A percentile compares a stretch with the other conserved stretches of the same genome.
Evolutionary conservation across 2,113 vertebrate genomes (phyloP).

Genomic region (Takifugu flavidus): DNA sequence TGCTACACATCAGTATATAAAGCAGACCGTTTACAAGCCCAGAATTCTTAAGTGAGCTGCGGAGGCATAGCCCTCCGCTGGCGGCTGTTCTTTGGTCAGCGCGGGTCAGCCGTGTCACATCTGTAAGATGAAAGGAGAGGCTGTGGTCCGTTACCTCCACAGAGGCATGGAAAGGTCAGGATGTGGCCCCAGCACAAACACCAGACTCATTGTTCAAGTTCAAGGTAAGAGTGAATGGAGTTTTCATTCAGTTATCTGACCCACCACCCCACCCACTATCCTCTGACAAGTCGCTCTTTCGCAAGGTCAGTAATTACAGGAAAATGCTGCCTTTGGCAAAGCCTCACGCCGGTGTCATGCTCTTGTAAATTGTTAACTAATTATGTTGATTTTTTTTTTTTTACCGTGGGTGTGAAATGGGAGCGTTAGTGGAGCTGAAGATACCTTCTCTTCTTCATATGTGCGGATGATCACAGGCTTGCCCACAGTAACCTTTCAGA

Average conservation of each 20-base stretch:
- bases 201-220: slow-evolving; percentile 75
- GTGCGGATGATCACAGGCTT: slow-evolving; percentile 43
- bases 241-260: slow-evolving; percentile 53
- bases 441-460: background rate
- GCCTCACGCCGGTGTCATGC: slow-evolving; percentile 38
- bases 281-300: slow-evolving; percentile 44
- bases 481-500: slow-evolving; percentile 47
- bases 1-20: background rate
- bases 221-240: slow-evolving; percentile 69
- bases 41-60: slow-evolving; percentile 10
- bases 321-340: slow-evolving; percentile 38
- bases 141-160: slow-evolving; percentile 58
- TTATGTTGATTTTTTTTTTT: slow-evolving; percentile 56
- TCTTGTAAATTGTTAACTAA: slow-evolving; percentile 53
- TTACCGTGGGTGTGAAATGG: slow-evolving; percentile 24
- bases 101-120: slow-evolving; percentile 49
- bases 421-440: slow-evolving; percentile 2
- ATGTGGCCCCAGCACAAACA: slow-evolving; percentile 71
- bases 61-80: slow-evolving; percentile 31
- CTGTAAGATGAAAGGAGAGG: slow-evolving; percentile 70
- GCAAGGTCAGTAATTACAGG: slow-evolving; percentile 38
- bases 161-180: slow-evolving; percentile 67
- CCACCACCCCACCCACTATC: slow-evolving; percentile 17
- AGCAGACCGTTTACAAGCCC: slow-evolving; percentile 15
- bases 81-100: slow-evolving; percentile 42